These are phyloP conservation scores for Tetramorium bicarinatum DNA, from an alignment of 2,888 invertebrate genomes.

Conservation along the genomic window DNA sequence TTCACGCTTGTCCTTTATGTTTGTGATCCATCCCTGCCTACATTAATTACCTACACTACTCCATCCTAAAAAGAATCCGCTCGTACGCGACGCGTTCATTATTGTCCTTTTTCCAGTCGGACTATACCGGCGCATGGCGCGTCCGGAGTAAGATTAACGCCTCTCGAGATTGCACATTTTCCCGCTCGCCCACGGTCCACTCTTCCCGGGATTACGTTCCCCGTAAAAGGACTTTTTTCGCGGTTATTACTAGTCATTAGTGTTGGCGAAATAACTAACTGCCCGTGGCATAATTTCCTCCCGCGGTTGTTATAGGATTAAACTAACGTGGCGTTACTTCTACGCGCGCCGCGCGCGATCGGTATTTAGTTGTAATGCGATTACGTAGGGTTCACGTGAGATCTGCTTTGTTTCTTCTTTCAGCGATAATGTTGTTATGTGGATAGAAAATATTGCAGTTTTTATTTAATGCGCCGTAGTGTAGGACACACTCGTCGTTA, in stretches of 20 bases:
- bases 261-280: constrained; percentile 50
- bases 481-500: neutral
- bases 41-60: constrained; percentile 39
- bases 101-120: constrained; percentile 41
- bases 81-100: constrained; percentile 25
- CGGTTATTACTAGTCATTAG: constrained; percentile 50
- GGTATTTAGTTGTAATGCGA: constrained; percentile 29
- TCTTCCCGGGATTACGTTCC: constrained; percentile 3
- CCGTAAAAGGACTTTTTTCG: constrained; percentile 38
- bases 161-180: constrained; percentile 59
- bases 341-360: constrained; percentile 9
- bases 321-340: constrained; percentile 39
- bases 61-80: constrained; percentile 29
- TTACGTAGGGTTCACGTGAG: constrained; percentile 23
- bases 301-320: constrained; percentile 36
- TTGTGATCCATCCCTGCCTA: constrained; percentile 39
- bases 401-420: constrained; percentile 33
- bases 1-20: constrained; percentile 42
- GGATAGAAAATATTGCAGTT: constrained; percentile 18
- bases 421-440: constrained; percentile 1
- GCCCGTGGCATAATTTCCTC: constrained; percentile 39
- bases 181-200: constrained; percentile 27
- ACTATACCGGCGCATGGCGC: constrained; percentile 5
- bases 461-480: constrained; percentile 12
- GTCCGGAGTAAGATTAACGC: constrained; percentile 53